These are phyloP conservation scores for Babylonia areolata DNA, from an alignment of 1,140 invertebrate genomes.

Conservation along the genomic window DNA sequence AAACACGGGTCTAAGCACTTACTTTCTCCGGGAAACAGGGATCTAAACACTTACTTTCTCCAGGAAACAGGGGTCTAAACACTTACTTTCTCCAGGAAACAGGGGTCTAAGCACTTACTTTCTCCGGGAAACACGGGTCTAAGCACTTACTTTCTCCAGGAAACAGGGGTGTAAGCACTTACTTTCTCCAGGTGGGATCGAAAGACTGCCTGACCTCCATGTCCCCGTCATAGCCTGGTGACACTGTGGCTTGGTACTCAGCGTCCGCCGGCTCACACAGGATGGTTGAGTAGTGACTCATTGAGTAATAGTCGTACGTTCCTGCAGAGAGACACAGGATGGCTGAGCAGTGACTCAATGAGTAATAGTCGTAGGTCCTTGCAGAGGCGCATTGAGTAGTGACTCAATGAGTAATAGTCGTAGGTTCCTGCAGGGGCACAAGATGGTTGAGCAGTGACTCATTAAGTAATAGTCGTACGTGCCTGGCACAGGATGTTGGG, in stretches of 20 bases:
- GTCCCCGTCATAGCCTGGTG: slow-evolving; percentile 22
- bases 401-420: background rate
- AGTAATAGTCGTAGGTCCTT: slow-evolving; percentile 66
- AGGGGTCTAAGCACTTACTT: no score
- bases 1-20: no score
- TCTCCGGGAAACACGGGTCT: no score
- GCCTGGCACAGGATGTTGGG: slow-evolving; percentile 50
- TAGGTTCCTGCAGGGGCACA: slow-evolving; percentile 32
- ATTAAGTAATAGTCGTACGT: slow-evolving; percentile 65
- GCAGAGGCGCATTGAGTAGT: slow-evolving; percentile 4
- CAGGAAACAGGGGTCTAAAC: no score
- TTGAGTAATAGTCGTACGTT: slow-evolving; percentile 62
- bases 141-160: background rate
- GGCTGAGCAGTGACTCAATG: slow-evolving; percentile 67
- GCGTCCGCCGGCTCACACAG: slow-evolving; percentile 42
- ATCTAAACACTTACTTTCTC: no score
- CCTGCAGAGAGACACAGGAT: slow-evolving; percentile 48
- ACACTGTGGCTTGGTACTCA: background rate
- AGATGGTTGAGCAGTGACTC: slow-evolving; percentile 64
- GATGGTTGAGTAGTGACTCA: slow-evolving; percentile 66
- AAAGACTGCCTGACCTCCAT: slow-evolving; percentile 11
- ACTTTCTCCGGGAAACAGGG: no score
- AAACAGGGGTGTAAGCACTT: background rate
- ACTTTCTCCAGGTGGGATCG: slow-evolving; percentile 37
- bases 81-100: no score